Conservation (phyloP, 2,888 invertebrate genomes). For the Microplitis manilae region DNA sequence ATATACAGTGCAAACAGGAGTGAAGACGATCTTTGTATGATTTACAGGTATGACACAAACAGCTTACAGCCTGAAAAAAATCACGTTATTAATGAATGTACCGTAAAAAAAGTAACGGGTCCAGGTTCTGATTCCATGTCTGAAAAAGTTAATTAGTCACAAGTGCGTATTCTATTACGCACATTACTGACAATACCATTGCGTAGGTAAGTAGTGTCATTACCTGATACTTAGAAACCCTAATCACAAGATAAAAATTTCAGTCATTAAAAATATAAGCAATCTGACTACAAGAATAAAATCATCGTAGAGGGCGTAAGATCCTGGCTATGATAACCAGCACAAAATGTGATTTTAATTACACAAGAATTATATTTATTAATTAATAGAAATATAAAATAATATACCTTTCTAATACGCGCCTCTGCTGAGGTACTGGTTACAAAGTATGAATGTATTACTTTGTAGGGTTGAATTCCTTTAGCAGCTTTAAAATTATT, state of each 20-base stretch:
- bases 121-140: conserved; percentile 41
- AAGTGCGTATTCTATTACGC: conserved; percentile 34
- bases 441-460: conserved; percentile 90
- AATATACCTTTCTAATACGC: conserved; percentile 84
- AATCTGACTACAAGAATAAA: no score
- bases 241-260: not conserved
- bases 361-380: not conserved
- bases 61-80: conserved; percentile 80
- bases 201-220: conserved; percentile 34
- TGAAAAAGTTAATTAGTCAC: conserved; percentile 56
- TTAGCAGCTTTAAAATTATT: conserved; percentile 84
- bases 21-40: conserved; percentile 85
- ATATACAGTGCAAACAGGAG: conserved; percentile 92
- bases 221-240: not conserved
- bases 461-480: conserved; percentile 82
- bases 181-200: conserved; percentile 15
- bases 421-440: conserved; percentile 86
- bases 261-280: no score
- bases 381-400: not conserved
- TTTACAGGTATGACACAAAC: conserved; percentile 87
- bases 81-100: conserved; percentile 16
- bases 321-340: no score
- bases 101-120: conserved; percentile 2
- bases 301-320: no score
- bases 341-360: no score